A percentile compares a stretch with the other conserved stretches of the same genome.
phyloP scores from a whole-genome alignment of 1,140 invertebrate genomes.

The Drosophila trapezifrons region DNA sequence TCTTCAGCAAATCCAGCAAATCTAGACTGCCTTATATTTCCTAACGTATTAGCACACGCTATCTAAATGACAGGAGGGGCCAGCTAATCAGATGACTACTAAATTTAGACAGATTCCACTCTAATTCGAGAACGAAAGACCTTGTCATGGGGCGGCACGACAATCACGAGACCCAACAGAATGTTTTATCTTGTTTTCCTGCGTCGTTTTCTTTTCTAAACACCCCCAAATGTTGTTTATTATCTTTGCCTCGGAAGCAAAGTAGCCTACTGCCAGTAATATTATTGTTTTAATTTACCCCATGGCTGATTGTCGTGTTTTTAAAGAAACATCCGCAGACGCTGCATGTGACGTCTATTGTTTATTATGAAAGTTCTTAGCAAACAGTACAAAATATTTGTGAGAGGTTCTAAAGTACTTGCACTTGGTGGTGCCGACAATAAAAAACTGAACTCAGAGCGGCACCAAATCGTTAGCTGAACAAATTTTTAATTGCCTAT shows the following conservation, averaged over 20 bases:
- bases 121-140: conserved; percentile 25
- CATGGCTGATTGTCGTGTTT: conserved; percentile 20
- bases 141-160: conserved; percentile 49
- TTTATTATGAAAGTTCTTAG: conserved; percentile 46
- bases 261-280: conserved; percentile 35
- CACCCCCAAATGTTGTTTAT: conserved; percentile 52
- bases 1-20: background rate
- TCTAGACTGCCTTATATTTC: conserved; percentile 15
- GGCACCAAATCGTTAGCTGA: conserved; percentile 33
- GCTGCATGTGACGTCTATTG: conserved; percentile 30
- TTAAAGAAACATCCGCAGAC: conserved; percentile 29
- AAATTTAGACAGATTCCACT: conserved; percentile 65
- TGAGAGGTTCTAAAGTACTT: conserved; percentile 6
- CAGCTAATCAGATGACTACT: conserved; percentile 61
- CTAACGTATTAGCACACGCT: conserved; percentile 16
- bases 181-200: conserved; percentile 44
- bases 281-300: conserved; percentile 36
- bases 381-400: conserved; percentile 34
- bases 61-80: conserved; percentile 39
- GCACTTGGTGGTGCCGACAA: conserved; percentile 3
- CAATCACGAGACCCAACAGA: conserved; percentile 68
- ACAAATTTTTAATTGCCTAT: conserved; percentile 70
- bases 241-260: conserved; percentile 44
- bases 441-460: background rate
- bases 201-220: conserved; percentile 39